Conservation (phyloP, 1,140 invertebrate genomes). For the Pogonomyrmex barbatus region DNA sequence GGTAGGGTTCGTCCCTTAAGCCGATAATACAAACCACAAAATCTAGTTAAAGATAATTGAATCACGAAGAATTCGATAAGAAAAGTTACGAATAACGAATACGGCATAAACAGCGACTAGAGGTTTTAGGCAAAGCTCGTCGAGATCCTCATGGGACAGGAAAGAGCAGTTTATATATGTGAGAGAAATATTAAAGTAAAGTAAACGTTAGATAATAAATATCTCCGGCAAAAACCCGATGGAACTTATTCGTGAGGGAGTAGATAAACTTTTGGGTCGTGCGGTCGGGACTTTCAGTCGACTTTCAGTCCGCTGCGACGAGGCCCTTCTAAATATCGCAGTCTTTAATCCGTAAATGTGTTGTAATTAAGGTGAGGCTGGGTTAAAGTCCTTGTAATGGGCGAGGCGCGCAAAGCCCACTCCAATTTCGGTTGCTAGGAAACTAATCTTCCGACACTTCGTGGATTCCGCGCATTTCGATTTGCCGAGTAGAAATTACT, state of each 20-base stretch:
- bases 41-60: slow-evolving; percentile 18
- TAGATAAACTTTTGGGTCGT: slow-evolving; percentile 7
- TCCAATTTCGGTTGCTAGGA: slow-evolving; percentile 59
- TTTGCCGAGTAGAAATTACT: slow-evolving; percentile 54
- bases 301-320: slow-evolving; percentile 21
- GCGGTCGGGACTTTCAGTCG: slow-evolving; percentile 17
- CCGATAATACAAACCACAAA: not conserved
- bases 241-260: not conserved
- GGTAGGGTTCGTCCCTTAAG: not conserved
- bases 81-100: not conserved
- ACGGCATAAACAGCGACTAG: not conserved
- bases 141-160: not conserved
- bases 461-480: slow-evolving; percentile 49
- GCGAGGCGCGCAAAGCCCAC: slow-evolving; percentile 41
- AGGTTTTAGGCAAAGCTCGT: not conserved
- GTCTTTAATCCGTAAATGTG: slow-evolving; percentile 60
- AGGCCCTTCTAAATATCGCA: slow-evolving; percentile 37
- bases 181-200: not conserved
- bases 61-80: slow-evolving; percentile 6
- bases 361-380: slow-evolving; percentile 48
- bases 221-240: not conserved
- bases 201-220: not conserved
- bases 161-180: not conserved
- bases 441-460: slow-evolving; percentile 52
- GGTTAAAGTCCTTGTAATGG: slow-evolving; percentile 49